Base-by-base conservation (phyloP, 1,140 invertebrate species). In the Grapholita molesta region DNA sequence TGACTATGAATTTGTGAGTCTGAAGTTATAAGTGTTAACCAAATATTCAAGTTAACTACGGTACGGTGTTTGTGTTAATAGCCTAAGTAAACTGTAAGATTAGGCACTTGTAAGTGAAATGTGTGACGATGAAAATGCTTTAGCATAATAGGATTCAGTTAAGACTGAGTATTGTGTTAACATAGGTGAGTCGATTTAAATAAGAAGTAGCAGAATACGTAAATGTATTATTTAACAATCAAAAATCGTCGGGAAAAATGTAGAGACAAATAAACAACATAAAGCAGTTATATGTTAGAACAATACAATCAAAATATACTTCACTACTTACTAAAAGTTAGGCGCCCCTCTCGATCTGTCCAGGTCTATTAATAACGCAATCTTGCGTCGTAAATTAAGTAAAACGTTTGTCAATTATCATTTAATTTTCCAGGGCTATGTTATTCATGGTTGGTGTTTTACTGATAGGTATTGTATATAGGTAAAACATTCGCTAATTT, bases 71-170 rank as follows among this genome's bases (percentile, higher is more conserved):
- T 61, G 55, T 61, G 55, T 61, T 61, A 61, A 28, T 28, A 28
- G 55, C 55, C 55, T 61, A 25, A 61, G 55, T 61, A 61, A 61
- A 61, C 55, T 12, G 53, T 15, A 61, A 61, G 24, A 61, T 61
- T 61, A 30, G 55, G 55, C 55, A 61, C 55, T 61, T 61, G 0
- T 3, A 15, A 28, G 55, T 61, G 55, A 12, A 30, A 25, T 25
- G 21, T 57, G 55, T 61, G 55, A 61, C 55, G 55, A 23, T 61
- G 25, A 18, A 30, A 23, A 30, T 61, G 24, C 30, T 61, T n/a
- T 28, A 28, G 55, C 15, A 18, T 15, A 61, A 61, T 15, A 32
- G 55, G 55, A 61, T 28, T 61, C 30, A 61, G 32, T 18, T 48
- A 48, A 21, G 42, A 61, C 30, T 61, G 55, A 5, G n/a, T 61